Evolutionary conservation across 2,113 vertebrate species (phyloP).

Genomic region (Pituophis catenifer): DNA sequence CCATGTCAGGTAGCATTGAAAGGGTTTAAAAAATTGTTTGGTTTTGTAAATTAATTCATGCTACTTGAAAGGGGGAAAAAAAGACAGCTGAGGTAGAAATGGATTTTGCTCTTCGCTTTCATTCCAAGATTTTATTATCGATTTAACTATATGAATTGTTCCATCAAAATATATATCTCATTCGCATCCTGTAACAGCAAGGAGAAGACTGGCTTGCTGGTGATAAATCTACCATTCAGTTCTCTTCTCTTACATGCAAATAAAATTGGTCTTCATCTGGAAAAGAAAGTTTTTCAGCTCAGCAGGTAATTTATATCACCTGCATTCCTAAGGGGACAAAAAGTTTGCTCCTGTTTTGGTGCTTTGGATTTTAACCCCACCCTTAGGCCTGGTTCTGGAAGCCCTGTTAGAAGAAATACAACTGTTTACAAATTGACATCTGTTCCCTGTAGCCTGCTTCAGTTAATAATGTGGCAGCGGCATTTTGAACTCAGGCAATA

Average conservation of each 20-base stretch:
- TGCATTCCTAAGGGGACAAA: conserved; percentile 31
- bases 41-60: neutral
- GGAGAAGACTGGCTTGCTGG: neutral
- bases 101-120: neutral
- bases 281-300: conserved; percentile 34
- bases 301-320: conserved; percentile 44
- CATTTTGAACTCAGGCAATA: neutral
- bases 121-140: neutral
- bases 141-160: neutral
- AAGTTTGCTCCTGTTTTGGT: neutral
- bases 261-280: conserved; percentile 28
- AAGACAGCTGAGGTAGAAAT: neutral
- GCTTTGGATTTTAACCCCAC: neutral
- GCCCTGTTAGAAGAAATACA: neutral
- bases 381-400: neutral
- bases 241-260: conserved; percentile 18
- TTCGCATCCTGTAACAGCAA: neutral
- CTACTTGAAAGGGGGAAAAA: neutral
- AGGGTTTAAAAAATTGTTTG: neutral
- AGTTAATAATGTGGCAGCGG: neutral
- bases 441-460: neutral
- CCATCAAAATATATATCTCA: neutral
- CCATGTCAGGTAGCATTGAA: neutral
- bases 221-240: neutral
- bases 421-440: neutral